A percentile compares a stretch with the other conserved stretches of the same genome.
These are phyloP conservation scores for Osmoderma eremita DNA, from an alignment of 2,888 invertebrate species.

Conservation along the genomic window DNA sequence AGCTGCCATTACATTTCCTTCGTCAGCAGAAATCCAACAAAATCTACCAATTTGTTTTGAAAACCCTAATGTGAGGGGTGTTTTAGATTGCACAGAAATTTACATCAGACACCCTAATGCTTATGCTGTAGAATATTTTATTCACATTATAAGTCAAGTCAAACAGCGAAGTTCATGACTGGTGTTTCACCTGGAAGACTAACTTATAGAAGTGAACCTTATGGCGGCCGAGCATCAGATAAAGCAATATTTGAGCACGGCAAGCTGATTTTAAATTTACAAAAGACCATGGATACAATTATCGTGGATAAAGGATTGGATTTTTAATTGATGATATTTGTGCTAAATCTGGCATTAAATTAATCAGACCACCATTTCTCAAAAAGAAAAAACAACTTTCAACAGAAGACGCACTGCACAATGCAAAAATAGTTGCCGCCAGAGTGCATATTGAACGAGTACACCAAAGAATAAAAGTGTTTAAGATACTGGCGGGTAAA, in stretches of 20 bases:
- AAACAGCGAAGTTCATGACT: conserved; percentile 4
- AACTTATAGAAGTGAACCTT: background rate
- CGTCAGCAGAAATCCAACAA: background rate
- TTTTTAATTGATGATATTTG: conserved; percentile 43
- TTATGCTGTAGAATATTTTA: conserved; percentile 44
- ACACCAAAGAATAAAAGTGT: conserved; percentile 39
- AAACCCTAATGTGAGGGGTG: conserved; percentile 44
- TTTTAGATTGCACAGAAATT: conserved; percentile 53
- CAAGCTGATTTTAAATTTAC: too few relatives aligned
- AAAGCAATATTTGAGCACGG: too few relatives aligned
- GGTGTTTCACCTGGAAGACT: background rate
- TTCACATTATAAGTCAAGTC: background rate
- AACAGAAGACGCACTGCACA: conserved; percentile 41
- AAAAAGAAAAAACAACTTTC: conserved; percentile 41
- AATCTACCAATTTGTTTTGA: conserved; percentile 44
- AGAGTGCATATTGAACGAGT: conserved; percentile 47
- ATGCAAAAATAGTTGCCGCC: conserved; percentile 42
- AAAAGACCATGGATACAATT: conserved; percentile 6
- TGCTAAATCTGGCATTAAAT: conserved; percentile 32
- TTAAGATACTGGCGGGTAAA: conserved; percentile 36
- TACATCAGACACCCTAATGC: conserved; percentile 47
- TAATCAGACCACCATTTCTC: conserved; percentile 44
- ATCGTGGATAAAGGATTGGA: conserved; percentile 45
- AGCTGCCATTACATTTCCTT: too few relatives aligned
- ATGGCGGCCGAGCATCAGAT: conserved; percentile 21